Percentiles rank a stretch among this genome's conserved stretches.
Conservation (phyloP, 2,797 vertebrate genomes). For the Macropodus opercularis region DNA sequence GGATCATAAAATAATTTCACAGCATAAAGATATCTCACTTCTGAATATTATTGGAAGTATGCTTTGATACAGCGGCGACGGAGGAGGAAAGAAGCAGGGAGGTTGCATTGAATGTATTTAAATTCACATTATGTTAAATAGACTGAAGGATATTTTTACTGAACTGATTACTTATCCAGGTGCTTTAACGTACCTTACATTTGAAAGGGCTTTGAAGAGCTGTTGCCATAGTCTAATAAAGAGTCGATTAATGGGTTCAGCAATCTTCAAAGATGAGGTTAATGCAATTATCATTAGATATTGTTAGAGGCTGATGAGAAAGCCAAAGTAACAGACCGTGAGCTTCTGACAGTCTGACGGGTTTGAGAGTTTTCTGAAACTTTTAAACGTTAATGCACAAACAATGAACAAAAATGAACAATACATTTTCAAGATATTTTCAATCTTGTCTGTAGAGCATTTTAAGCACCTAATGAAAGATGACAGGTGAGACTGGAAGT, state of each 20-base stretch:
- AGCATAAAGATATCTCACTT: constrained; percentile 25
- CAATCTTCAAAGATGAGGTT: constrained; percentile 16
- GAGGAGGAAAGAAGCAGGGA: constrained; percentile 3
- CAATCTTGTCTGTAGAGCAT: constrained; percentile 1
- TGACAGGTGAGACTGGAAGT: too few relatives aligned
- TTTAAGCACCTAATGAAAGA: constrained; percentile 10
- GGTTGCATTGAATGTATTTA: constrained; percentile 15
- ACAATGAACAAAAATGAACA: constrained; percentile 8
- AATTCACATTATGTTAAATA: constrained; percentile 28
- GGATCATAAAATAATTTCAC: constrained; percentile 51
- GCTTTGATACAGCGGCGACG: constrained; percentile 18
- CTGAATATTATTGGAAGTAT: constrained; percentile 21
- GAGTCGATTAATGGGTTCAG: neutral
- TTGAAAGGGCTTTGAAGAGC: neutral
- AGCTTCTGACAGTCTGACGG: neutral
- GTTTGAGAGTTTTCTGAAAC: neutral
- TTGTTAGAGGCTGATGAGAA: neutral
- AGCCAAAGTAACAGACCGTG: neutral
- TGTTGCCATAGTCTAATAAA: neutral
- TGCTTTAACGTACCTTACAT: neutral
- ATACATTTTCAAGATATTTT: constrained; percentile 23
- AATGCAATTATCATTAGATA: neutral
- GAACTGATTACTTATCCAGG: constrained; percentile 16
- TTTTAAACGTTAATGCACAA: too few relatives aligned
- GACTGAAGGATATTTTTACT: neutral